These are phyloP conservation scores for Chionoecetes opilio DNA, from an alignment of 1,140 invertebrate species.

Conservation along the genomic window DNA sequence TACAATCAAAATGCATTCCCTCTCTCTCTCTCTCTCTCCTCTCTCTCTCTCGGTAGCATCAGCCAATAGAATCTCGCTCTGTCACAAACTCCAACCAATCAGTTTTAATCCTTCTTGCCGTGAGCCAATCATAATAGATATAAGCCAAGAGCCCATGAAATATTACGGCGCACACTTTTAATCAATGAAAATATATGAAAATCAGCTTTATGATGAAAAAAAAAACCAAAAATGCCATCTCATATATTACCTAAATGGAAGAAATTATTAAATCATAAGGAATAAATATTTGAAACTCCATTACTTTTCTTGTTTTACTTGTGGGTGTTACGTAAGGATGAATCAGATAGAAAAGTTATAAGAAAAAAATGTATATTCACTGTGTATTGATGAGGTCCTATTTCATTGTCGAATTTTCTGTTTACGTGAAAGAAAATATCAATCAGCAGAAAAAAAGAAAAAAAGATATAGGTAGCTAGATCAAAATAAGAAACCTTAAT, in stretches of 20 bases:
- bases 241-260: too few species aligned
- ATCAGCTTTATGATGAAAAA: neutral
- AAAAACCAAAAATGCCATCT: neutral
- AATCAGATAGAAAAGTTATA: neutral
- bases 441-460: too few species aligned
- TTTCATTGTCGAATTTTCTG: neutral
- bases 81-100: neutral
- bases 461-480: too few species aligned
- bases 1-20: neutral
- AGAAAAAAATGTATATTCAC: neutral
- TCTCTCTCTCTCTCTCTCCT: conserved; percentile 22
- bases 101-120: neutral
- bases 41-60: conserved; percentile 7
- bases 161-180: too few species aligned
- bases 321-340: neutral
- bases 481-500: too few species aligned
- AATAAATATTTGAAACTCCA: neutral
- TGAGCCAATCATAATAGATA: too few species aligned
- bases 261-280: neutral
- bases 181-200: too few species aligned
- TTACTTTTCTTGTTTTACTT: neutral
- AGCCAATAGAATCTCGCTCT: too few species aligned
- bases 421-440: neutral
- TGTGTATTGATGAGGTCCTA: neutral
- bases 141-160: neutral